phyloP scores from a whole-genome alignment of 92 coral and sea anemone species.

The Metridium senile region DNA sequence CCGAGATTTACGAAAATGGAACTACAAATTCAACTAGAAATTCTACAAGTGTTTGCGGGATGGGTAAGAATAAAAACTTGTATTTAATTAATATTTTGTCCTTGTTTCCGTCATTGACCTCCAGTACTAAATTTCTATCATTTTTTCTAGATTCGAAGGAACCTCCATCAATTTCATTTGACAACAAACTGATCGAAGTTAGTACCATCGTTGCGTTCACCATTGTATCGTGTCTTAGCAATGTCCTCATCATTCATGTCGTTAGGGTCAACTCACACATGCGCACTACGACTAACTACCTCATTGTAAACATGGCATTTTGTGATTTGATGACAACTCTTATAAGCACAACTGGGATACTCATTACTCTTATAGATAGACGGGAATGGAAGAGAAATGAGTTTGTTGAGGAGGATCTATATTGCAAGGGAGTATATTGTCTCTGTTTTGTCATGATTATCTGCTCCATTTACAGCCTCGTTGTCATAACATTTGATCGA shows the following conservation, averaged over 20 bases:
- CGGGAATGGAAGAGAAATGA: neutral
- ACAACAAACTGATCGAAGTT: neutral
- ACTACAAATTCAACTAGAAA: no score
- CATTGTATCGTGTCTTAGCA: constrained; percentile 27
- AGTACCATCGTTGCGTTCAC: neutral
- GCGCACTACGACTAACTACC: constrained; percentile 38
- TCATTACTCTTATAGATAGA: neutral
- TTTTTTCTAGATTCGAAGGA: no score
- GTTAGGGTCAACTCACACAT: constrained; percentile 36
- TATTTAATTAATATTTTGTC: no score
- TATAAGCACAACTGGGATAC: neutral
- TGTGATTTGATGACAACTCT: constrained; percentile 24
- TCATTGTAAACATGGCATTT: constrained; percentile 51
- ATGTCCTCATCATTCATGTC: constrained; percentile 42
- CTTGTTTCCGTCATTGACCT: no score
- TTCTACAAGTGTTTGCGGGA: no score
- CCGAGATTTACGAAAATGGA: no score
- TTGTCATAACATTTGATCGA: constrained; percentile 31
- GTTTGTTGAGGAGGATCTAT: neutral
- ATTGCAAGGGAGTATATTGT: neutral
- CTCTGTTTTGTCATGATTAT: neutral
- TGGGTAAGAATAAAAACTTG: no score
- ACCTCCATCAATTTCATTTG: no score
- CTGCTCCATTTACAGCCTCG: constrained; percentile 24
- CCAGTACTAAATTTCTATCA: no score